phyloP scores from a whole-genome alignment of 2,888 invertebrate species.

The Hermodice carunculata region DNA sequence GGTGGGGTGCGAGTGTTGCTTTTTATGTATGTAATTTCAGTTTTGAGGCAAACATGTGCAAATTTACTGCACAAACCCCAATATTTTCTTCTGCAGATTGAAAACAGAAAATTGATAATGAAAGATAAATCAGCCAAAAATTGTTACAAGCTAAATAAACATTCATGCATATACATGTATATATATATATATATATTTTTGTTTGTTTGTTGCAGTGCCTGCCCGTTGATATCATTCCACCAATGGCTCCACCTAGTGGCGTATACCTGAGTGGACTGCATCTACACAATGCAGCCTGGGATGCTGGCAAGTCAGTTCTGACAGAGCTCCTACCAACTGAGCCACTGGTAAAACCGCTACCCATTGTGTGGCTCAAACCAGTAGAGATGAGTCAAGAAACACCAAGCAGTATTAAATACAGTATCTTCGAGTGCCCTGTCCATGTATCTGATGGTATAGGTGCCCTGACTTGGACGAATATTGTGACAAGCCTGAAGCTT shows the following conservation, averaged over 20 bases:
- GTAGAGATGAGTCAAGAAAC: slow-evolving; percentile 20
- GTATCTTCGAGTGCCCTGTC: neutral
- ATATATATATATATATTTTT: no score
- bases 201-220: slow-evolving; percentile 31
- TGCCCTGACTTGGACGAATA: neutral
- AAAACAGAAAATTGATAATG: no score
- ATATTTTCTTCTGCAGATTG: no score
- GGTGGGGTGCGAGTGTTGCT: no score
- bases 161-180: no score
- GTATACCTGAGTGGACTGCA: slow-evolving; percentile 54
- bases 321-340: slow-evolving; percentile 46
- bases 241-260: slow-evolving; percentile 51
- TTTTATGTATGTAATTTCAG: no score
- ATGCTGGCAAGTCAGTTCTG: slow-evolving; percentile 46
- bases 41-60: no score
- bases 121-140: no score
- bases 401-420: neutral
- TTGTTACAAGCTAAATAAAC: no score
- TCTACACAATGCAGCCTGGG: slow-evolving; percentile 63
- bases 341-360: slow-evolving; percentile 37
- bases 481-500: neutral
- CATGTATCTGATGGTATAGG: neutral
- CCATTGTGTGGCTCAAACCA: slow-evolving; percentile 59
- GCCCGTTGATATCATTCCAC: slow-evolving; percentile 50
- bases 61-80: no score